Base-by-base conservation (phyloP, 2,113 vertebrate genomes). In the Parus major region DNA sequence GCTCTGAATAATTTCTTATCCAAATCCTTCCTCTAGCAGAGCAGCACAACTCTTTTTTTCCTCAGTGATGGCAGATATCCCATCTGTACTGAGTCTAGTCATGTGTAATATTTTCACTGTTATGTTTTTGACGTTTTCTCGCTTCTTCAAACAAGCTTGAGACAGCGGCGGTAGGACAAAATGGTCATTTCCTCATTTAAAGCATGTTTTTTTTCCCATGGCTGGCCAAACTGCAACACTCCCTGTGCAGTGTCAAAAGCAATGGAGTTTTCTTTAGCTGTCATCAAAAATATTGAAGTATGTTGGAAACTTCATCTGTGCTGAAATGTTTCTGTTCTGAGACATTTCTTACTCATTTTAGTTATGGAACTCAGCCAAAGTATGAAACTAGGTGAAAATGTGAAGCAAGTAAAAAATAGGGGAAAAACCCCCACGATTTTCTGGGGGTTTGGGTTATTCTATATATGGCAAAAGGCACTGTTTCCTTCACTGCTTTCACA, bases 71-170 rank as follows among this genome's bases (percentile, higher is more conserved):
- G 68, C 80, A 96, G 80, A 90, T 25, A 1, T 68, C 77, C 94
- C 94, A 93, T 89, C 77, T 91, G 83, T 64, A 96, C 68, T 1
- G 7, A 92, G 52, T 82, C 86, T 70, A 88, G 61, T 68, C 77
- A 56, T 64, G 72, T 59, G 79, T 46, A 84, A 68, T 86, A 89
- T 94, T 96, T 92, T 90, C 76, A 86, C 35, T 92, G 82, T 25
- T 84, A 81, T 15, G 41, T 84, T 92, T 91, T 88, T 69, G 55
- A 76, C 20, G 2, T 87, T 96, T 86, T 92, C 91, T 92, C 25
- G 16, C 68, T 77, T 92, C 88, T 86, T 94, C 60, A 88, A 80
- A 80, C 59, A 65, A 92, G 69, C n/a, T 57, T 56, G 41, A 94
- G 88, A 88, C 44, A 60, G 36, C 13, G 31, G 53, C 5, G 0